A percentile compares a stretch with the other conserved stretches of the same genome.
Evolutionary conservation across 1,140 invertebrate genomes (phyloP).

Genomic region (Bombus pascuorum): DNA sequence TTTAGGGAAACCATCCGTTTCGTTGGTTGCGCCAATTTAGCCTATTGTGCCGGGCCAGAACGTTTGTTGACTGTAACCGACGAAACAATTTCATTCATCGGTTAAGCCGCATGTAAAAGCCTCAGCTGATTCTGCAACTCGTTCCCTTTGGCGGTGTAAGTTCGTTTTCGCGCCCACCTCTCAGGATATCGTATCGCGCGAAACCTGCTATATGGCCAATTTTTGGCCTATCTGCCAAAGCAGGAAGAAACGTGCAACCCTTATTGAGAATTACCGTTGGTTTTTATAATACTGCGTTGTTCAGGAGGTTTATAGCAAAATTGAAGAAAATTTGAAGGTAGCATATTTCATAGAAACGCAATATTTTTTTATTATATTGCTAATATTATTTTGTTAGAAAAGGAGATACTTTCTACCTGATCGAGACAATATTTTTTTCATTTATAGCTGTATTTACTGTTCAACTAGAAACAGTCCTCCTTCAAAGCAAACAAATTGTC

Average conservation of each 20-base stretch:
- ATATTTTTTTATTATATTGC: no score
- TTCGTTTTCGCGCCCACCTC: slow-evolving; percentile 7
- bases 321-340: no score
- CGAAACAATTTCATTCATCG: slow-evolving; percentile 63
- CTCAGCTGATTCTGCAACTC: slow-evolving; percentile 36
- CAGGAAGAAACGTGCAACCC: neutral
- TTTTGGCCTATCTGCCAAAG: neutral
- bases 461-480: no score
- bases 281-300: neutral
- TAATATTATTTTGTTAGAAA: no score
- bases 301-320: neutral
- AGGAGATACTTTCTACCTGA: neutral
- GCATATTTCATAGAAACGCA: no score
- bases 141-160: slow-evolving; percentile 12
- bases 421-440: neutral
- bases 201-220: neutral
- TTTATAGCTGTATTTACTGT: neutral
- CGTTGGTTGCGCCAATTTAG: slow-evolving; percentile 37
- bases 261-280: neutral
- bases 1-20: slow-evolving; percentile 61
- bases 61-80: slow-evolving; percentile 56
- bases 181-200: neutral
- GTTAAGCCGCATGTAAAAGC: slow-evolving; percentile 53
- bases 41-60: slow-evolving; percentile 39
- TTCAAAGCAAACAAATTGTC: no score